These are phyloP conservation scores for Zonotrichia leucophrys DNA, from an alignment of 2,113 vertebrate genomes.

Conservation along the genomic window DNA sequence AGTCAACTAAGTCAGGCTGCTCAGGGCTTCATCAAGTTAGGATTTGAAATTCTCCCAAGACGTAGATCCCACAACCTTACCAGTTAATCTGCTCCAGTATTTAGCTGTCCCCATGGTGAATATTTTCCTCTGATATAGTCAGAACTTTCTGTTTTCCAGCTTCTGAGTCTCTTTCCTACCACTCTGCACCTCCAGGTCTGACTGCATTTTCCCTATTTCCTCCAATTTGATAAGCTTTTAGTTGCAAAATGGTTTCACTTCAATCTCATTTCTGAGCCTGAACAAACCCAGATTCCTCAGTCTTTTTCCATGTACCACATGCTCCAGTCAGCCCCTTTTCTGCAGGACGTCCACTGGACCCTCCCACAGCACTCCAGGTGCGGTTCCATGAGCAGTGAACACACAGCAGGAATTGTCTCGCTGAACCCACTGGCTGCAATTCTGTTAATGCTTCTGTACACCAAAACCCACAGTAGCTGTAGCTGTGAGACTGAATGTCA, in stretches of 20 bases:
- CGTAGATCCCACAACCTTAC: background rate
- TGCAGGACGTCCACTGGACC: accelerated
- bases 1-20: background rate
- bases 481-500: background rate
- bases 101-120: background rate
- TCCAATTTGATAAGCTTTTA: background rate
- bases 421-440: background rate
- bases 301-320: accelerated
- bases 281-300: background rate
- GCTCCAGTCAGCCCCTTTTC: background rate
- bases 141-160: background rate
- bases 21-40: background rate
- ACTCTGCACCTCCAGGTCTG: background rate
- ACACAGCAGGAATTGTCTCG: accelerated
- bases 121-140: background rate
- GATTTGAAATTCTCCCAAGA: background rate
- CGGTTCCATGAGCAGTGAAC: background rate
- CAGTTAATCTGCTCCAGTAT: background rate
- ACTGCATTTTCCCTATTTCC: background rate
- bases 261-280: background rate
- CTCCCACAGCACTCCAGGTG: background rate
- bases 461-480: background rate
- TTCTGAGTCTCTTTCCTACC: background rate
- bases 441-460: background rate
- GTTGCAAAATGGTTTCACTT: background rate